Evolutionary conservation across 2,888 invertebrate species (phyloP), one percentile per base, ranked within the genome.

Genomic region (Eilema sororculum): DNA sequence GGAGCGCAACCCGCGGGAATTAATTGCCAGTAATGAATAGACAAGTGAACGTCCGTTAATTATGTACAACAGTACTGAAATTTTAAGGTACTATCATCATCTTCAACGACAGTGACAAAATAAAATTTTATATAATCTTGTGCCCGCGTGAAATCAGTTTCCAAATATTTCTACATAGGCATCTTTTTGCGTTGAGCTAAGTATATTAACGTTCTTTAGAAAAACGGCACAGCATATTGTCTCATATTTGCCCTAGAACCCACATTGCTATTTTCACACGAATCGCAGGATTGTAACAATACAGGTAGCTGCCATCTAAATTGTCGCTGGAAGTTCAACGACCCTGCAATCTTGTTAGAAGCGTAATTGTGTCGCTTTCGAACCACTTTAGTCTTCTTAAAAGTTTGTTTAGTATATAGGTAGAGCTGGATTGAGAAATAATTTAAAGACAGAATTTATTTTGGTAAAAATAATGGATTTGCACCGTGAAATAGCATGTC

Each of bases 1-100:
- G 90, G 90, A 91, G 93, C 93, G 86, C 92, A 91, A 90, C 95
- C 93, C 95, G 95, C 93, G 95, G 95, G 95, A 95, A 93, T 95
- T 95, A 95, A 95, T 94, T 95, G 95, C 94, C 90, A 93, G 93
- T 94, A 95, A 95, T 95, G 95, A 95, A 95, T 95, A 95, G 95
- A 92, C 94, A 92, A 95, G 95, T 93, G 94, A 93, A 91, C 92
- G 89, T 89, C 92, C 89, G 91, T 93, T 95, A 94, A 95, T 95
- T 95, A 94, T 92, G 91, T 90, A 90, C 86, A 89, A 82, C 78
- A 81, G 77, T 81, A 81, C 79, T 84, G 75, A 81, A 86, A 73
- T 77, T 81, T 83, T 74, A 77, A 81, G 72, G 79, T 75, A 73
- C 65, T 57, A 72, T 74, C 69, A 76, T 78, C 71, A 62, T 72